Conservation (phyloP, 2,113 vertebrate species). For the Raja brachyura region DNA sequence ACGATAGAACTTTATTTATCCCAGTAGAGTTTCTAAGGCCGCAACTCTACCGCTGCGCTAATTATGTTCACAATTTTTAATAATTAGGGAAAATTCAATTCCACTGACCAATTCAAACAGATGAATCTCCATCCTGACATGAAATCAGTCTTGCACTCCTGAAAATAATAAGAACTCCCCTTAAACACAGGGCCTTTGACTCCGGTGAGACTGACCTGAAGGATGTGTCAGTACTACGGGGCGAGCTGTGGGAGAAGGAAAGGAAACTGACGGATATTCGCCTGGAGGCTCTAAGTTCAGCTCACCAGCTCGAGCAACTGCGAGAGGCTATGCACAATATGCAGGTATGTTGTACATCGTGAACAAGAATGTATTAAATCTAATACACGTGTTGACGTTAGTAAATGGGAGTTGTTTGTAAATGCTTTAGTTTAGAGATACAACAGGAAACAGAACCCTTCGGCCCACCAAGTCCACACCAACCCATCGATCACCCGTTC, state of each 20-base stretch:
- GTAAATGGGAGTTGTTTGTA: background rate
- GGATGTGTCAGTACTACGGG: constrained; percentile 80
- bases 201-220: constrained; percentile 67
- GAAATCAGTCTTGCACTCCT: background rate
- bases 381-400: background rate
- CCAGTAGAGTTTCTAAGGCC: too few relatives aligned
- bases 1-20: too few relatives aligned
- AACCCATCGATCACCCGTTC: too few relatives aligned
- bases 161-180: background rate
- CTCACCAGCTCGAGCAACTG: constrained; percentile 89
- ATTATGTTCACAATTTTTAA: background rate
- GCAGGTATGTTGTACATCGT: constrained; percentile 64
- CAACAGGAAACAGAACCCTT: too few relatives aligned
- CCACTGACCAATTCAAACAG: background rate
- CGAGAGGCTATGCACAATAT: constrained; percentile 91
- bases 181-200: constrained; percentile 64
- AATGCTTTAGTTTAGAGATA: background rate
- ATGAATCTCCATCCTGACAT: background rate
- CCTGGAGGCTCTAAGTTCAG: constrained; percentile 85
- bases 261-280: constrained; percentile 91
- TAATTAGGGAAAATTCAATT: background rate
- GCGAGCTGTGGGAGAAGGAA: constrained; percentile 90
- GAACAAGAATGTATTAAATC: background rate
- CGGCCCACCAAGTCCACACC: too few relatives aligned
- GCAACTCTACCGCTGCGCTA: too few relatives aligned